Base-by-base conservation (phyloP, 92 coral and sea anemone species). In the Muricea muricata region DNA sequence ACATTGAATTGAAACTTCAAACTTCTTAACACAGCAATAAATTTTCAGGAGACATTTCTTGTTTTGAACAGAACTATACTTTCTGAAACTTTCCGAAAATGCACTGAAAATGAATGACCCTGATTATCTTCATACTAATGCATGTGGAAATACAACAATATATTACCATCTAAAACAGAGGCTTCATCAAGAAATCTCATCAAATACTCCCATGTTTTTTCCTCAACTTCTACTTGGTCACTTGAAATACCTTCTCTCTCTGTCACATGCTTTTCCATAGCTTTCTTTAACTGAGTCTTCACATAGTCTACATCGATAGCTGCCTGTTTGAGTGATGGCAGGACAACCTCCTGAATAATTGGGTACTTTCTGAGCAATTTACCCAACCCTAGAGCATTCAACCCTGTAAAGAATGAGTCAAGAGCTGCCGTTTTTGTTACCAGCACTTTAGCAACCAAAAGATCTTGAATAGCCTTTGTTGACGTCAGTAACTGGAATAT, bases 391-490 rank as follows among this genome's bases (percentile, higher is more conserved):
- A 37, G 39, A 15, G 75, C 63, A 45, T 75, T 85, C 77, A 85
- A 15, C 35, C 88, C 88, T 78, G 34, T 73, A 31, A 85, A 70
- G 28, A 85, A 76, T 34, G 82, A 77, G 77, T 85, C 89, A 58
- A 86, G 37, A 50, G 89, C 92, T 24, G 88, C 42, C 61, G 83
- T 86, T 65, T 89, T 84, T 78, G 87, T 85, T 56, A 66, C 73
- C 58, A 89, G 60, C 34, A 89, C 89, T 89, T 88, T 89, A 55
- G 86, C 89, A 33, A 80, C 65, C 31, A 84, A 33, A 55, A 79
- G 70, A 56, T 89, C 92, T 80, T 89, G 79, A 31, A 85, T 33
- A 42, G 92, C 83, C 88, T 87, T 87, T 87, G 90, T 80, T 87
- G 61, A 20, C 32, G 75, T 81, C 85, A 10, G 82, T 89, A 39